A percentile compares a stretch with the other conserved stretches of the same genome.
phyloP scores from a whole-genome alignment of 2,888 invertebrate genomes.

The Caenorhabditis sinica region DNA sequence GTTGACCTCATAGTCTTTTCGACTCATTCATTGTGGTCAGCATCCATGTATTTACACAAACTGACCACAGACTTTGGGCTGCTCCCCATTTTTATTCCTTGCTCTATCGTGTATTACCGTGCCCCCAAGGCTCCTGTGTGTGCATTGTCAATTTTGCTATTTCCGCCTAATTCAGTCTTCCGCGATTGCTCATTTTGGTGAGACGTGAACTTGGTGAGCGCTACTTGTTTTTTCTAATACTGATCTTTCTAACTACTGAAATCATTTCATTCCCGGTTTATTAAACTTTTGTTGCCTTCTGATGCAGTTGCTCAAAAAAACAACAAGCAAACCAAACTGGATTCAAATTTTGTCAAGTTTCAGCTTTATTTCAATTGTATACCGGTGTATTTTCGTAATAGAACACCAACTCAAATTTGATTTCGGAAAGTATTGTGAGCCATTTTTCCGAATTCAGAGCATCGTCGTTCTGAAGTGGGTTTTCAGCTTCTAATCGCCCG shows the following conservation, averaged over 20 bases:
- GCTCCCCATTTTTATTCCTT: conserved; percentile 43
- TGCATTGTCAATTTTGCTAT: conserved; percentile 40
- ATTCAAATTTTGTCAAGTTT: no score
- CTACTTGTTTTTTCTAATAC: not conserved
- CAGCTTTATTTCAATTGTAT: no score
- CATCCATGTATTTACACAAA: conserved; percentile 54
- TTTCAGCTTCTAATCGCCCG: no score
- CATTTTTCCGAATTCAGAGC: no score
- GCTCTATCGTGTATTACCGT: conserved; percentile 36
- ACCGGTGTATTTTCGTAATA: no score
- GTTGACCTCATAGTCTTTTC: conserved; percentile 57
- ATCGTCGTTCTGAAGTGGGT: no score
- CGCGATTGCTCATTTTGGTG: not conserved
- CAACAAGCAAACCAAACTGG: no score
- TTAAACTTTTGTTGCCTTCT: no score
- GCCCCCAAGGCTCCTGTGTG: conserved; percentile 30
- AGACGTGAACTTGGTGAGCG: conserved; percentile 3
- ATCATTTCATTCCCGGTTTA: no score
- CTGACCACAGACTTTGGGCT: conserved; percentile 59
- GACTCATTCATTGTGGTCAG: conserved; percentile 32
- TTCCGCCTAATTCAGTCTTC: conserved; percentile 30
- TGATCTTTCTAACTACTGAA: not conserved
- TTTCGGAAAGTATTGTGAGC: no score
- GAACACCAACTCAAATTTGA: no score
- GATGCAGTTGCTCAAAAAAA: no score